Base-by-base conservation (phyloP, 2,113 vertebrate species). In the Sminthopsis crassicaudata region DNA sequence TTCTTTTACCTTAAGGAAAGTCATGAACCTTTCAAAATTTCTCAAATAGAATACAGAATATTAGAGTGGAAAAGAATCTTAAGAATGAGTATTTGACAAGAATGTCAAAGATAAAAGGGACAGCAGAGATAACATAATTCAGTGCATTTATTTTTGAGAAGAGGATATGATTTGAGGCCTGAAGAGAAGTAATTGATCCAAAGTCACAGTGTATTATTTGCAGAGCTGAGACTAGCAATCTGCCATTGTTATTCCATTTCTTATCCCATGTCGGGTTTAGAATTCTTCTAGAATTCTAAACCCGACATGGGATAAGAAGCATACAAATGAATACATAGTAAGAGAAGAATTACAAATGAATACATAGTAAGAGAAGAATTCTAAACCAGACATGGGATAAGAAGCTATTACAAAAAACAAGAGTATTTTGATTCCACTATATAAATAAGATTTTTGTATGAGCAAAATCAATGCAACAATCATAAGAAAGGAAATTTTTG, bases 21-120 rank as follows among this genome's bases (percentile, higher is more conserved):
- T 90, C 76, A 53, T 55, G 91, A 93, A 93, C 3, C 24, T 90
- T 91, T 91, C 26, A 94, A 90, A 93, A 53, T 84, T 84, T 42
- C 36, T 84, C n/a, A 42, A 42, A 22, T 84, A 84, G 36, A 23
- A 84, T 16, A 42, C 0, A 42, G n/a, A 84, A n/a, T 19, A n/a
- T 84, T 23, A 84, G n/a, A 22, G 19, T 84, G 42, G n/a, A 16
- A 23, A 23, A 84, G 36, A 19, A 42, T 1, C 7, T 84, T 23
- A 84, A 84, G 42, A 84, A n/a, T 51, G 50, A 51, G 9, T 51
- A 51, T 51, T 51, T 51, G 50, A 11, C 19, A 84, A 42, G 7
- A 84, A 42, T 84, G 19, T 42, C n/a, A 84, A 42, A 84, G 16
- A 42, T 42, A 16, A 16, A 76, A 84, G n/a, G 19, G 2, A 42